A percentile compares a stretch with the other conserved stretches of the same genome.
phyloP scores from a whole-genome alignment of 2,888 invertebrate species.

The Napeogenes sylphis region DNA sequence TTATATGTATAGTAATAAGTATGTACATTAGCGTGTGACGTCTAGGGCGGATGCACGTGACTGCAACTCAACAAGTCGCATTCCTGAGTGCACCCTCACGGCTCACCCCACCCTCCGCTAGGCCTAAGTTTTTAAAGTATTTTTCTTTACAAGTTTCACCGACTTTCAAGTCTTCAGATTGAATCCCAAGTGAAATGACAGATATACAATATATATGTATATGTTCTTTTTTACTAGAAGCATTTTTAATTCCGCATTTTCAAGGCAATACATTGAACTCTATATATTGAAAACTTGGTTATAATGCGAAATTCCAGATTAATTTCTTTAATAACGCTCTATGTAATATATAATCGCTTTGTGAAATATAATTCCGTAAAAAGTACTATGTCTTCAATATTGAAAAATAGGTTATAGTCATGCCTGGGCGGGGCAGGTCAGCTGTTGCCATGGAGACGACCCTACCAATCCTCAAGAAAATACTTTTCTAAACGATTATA shows the following conservation, averaged over 20 bases:
- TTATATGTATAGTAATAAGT: slow-evolving; percentile 3
- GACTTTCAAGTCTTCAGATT: neutral
- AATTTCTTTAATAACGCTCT: slow-evolving; percentile 12
- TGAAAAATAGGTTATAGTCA: slow-evolving; percentile 28
- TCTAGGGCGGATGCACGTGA: slow-evolving; percentile 49
- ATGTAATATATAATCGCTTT: too few relatives aligned
- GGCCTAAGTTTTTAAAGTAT: slow-evolving; percentile 35
- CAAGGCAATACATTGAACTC: slow-evolving; percentile 31
- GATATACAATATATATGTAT: too few relatives aligned
- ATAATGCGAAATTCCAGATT: slow-evolving; percentile 11
- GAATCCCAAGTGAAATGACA: too few relatives aligned
- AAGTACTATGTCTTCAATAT: neutral
- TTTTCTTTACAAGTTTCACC: neutral
- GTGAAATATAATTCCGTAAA: too few relatives aligned
- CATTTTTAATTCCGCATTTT: slow-evolving; percentile 28
- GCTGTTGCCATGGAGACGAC: slow-evolving; percentile 65
- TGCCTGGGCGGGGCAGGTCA: slow-evolving; percentile 64
- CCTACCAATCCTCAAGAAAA: slow-evolving; percentile 43
- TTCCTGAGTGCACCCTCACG: slow-evolving; percentile 42
- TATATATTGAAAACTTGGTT: slow-evolving; percentile 21
- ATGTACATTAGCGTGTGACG: slow-evolving; percentile 28
- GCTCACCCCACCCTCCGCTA: slow-evolving; percentile 32
- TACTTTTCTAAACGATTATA: slow-evolving; percentile 24
- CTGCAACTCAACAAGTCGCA: slow-evolving; percentile 72
- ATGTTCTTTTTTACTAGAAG: slow-evolving; percentile 19